Percentiles rank a stretch among this genome's conserved stretches.
These are phyloP conservation scores for Misgurnus mizolepis DNA, from an alignment of 2,113 vertebrate species.

Conservation along the genomic window DNA sequence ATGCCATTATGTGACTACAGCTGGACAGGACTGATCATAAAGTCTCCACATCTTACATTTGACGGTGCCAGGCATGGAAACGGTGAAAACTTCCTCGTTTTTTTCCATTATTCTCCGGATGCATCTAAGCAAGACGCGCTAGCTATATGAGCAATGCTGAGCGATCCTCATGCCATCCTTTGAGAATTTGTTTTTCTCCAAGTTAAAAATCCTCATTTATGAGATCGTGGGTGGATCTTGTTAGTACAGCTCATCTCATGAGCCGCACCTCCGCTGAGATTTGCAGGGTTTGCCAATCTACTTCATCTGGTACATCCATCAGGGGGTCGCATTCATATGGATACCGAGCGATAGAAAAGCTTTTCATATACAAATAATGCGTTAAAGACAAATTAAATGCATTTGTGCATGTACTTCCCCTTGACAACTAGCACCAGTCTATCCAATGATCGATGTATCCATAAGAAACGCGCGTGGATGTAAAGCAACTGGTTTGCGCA, in stretches of 20 bases:
- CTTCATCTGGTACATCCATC: background rate
- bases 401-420: background rate
- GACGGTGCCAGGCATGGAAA: constrained; percentile 9
- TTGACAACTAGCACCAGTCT: no score
- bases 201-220: constrained; percentile 5
- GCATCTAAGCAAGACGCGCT: background rate
- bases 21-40: constrained; percentile 19
- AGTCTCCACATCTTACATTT: constrained; percentile 46
- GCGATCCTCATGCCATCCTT: constrained; percentile 22
- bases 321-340: background rate
- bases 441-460: no score
- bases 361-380: background rate
- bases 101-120: constrained; percentile 35
- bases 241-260: constrained; percentile 14
- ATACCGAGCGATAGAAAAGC: background rate
- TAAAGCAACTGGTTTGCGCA: background rate
- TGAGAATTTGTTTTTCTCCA: background rate
- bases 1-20: constrained; percentile 80
- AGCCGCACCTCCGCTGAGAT: background rate
- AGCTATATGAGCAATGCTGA: background rate
- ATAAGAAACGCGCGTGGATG: no score
- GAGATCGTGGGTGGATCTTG: constrained; percentile 21
- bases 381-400: background rate
- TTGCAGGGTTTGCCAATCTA: background rate
- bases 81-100: constrained; percentile 10